A percentile compares a stretch with the other conserved stretches of the same genome.
phyloP scores from a whole-genome alignment of 2,888 invertebrate genomes.

The Euspilapteryx auroguttella region DNA sequence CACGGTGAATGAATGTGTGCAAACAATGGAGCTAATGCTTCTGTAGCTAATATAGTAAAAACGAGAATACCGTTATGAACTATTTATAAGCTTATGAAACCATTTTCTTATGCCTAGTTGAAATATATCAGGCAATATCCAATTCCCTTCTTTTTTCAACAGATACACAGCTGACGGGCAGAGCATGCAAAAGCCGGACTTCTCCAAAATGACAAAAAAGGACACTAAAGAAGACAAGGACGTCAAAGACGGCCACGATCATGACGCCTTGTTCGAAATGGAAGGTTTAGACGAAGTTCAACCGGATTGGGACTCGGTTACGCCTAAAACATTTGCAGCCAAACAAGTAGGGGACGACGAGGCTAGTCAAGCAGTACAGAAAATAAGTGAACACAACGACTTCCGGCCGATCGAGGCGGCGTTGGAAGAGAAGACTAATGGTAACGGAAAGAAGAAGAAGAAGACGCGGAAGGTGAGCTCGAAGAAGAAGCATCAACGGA shows the following conservation, averaged over 20 bases:
- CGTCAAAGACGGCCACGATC: slow-evolving; percentile 24
- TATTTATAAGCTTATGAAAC: too few species aligned
- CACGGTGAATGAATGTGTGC: too few species aligned
- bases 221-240: slow-evolving; percentile 20
- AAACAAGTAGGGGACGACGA: slow-evolving; percentile 47
- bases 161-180: slow-evolving; percentile 64
- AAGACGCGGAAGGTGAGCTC: slow-evolving; percentile 77
- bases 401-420: slow-evolving; percentile 61
- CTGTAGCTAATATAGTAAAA: too few species aligned
- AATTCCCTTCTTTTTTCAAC: slow-evolving; percentile 9
- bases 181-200: slow-evolving; percentile 57
- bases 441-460: slow-evolving; percentile 70
- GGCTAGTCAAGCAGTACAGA: slow-evolving; percentile 58
- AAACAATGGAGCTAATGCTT: too few species aligned
- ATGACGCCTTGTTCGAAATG: slow-evolving; percentile 72
- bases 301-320: slow-evolving; percentile 50
- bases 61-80: too few species aligned
- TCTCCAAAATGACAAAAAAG: slow-evolving; percentile 51
- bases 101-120: too few species aligned
- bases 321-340: slow-evolving; percentile 57
- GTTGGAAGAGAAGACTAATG: slow-evolving; percentile 48
- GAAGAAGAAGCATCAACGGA: slow-evolving; percentile 80
- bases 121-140: too few species aligned
- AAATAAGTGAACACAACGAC: slow-evolving; percentile 66
- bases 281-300: slow-evolving; percentile 62